Percentiles rank a stretch among this genome's conserved stretches.
Evolutionary conservation across 2,113 vertebrate species (phyloP).

Genomic region (Martes martes): DNA sequence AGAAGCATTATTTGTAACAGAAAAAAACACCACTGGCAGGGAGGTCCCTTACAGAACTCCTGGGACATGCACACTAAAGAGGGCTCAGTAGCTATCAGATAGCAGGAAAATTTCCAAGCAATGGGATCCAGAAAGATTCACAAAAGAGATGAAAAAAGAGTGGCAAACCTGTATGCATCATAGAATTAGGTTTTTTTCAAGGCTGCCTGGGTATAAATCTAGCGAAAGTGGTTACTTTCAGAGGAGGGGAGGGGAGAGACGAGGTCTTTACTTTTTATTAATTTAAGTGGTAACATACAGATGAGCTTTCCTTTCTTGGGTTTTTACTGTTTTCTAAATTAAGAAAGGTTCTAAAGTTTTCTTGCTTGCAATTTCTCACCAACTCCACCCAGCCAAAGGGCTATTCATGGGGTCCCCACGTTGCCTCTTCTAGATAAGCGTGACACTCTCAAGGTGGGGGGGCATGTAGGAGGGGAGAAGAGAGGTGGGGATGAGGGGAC

Average conservation of each 20-base stretch:
- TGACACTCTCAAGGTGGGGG: background rate
- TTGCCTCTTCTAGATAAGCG: background rate
- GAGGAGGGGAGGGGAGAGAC: background rate
- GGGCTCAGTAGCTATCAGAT: background rate
- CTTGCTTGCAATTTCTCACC: background rate
- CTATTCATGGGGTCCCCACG: rapidly evolving
- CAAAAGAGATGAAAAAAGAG: background rate
- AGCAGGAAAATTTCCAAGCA: background rate
- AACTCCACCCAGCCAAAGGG: background rate
- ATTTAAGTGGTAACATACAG: background rate
- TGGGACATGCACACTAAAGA: background rate
- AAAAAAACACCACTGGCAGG: background rate
- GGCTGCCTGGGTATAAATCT: background rate
- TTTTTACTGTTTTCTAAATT: conserved; percentile 19
- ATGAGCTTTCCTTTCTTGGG: background rate
- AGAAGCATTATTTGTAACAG: background rate
- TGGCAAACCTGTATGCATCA: background rate
- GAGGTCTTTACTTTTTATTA: background rate
- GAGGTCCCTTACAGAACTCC: background rate
- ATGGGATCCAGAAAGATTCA: background rate
- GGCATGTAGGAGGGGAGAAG: background rate
- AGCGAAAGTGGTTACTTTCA: background rate
- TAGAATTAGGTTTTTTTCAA: background rate
- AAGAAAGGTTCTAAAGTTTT: background rate
- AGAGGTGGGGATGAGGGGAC: background rate